Conservation (phyloP, 2,113 vertebrate genomes). For the Micronycteris hirsuta region DNA sequence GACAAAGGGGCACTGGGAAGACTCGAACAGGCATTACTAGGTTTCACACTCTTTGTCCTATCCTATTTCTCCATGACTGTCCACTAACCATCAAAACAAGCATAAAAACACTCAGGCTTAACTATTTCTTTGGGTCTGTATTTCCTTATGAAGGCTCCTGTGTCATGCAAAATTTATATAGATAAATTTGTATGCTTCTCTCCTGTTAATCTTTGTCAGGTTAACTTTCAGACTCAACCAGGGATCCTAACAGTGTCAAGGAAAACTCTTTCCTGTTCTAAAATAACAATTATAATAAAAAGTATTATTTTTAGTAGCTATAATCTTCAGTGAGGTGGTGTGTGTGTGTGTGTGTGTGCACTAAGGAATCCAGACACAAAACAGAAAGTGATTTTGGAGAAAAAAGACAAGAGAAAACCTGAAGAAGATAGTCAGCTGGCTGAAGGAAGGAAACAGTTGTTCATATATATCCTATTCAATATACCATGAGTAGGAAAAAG, state of each 20-base stretch:
- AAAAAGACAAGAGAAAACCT: neutral
- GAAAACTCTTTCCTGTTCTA: neutral
- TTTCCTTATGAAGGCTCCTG: neutral
- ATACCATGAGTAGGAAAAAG: conserved; percentile 2
- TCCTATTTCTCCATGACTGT: neutral
- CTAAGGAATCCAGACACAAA: neutral
- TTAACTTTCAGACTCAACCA: neutral
- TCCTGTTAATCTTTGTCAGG: neutral
- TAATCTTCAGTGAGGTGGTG: neutral
- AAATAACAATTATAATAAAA: conserved; percentile 2
- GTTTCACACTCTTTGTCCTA: neutral
- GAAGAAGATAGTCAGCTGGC: neutral
- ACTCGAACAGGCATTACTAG: neutral
- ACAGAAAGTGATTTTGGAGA: neutral
- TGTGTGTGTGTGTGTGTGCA: neutral
- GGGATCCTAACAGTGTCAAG: neutral
- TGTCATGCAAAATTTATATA: neutral
- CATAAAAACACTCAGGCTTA: neutral
- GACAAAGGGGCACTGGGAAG: neutral
- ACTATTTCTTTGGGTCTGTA: neutral
- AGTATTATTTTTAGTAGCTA: neutral
- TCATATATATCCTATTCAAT: neutral
- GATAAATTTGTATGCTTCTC: neutral
- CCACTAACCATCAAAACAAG: neutral
- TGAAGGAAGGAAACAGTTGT: conserved; percentile 39